phyloP scores from a whole-genome alignment of 2,113 vertebrate genomes.

The Himantopus leucocephalus region DNA sequence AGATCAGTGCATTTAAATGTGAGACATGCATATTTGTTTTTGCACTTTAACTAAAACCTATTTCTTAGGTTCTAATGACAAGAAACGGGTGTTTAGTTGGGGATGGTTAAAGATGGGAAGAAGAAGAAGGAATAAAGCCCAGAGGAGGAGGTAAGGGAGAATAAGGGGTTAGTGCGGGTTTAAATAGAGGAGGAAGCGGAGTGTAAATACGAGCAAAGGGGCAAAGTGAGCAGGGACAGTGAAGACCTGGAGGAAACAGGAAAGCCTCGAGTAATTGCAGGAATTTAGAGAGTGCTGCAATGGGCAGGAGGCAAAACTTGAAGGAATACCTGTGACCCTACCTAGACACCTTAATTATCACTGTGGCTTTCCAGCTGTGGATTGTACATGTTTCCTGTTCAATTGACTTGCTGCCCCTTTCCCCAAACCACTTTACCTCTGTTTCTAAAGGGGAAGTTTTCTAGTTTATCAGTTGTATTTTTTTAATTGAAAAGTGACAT shows the following conservation, averaged over 20 bases:
- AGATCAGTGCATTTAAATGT: not conserved
- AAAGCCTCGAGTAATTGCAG: conserved; percentile 20
- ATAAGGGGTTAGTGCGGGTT: not conserved
- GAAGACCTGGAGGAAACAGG: not conserved
- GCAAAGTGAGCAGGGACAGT: not conserved
- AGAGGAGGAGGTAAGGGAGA: not conserved
- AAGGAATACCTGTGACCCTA: conserved; percentile 22
- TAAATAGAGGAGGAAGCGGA: not conserved
- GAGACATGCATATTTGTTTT: not conserved
- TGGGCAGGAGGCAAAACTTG: conserved; percentile 4
- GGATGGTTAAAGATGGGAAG: not conserved
- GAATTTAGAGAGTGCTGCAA: not conserved
- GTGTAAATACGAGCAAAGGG: not conserved
- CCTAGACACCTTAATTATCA: conserved; percentile 27
- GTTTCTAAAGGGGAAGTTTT: conserved; percentile 18
- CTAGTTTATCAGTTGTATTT: not conserved
- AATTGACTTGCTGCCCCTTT: conserved; percentile 41
- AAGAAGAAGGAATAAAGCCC: not conserved
- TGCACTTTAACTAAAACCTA: not conserved
- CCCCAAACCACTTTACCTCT: conserved; percentile 11
- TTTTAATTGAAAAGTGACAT: conserved; percentile 51
- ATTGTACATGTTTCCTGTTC: not conserved
- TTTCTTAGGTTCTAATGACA: not conserved
- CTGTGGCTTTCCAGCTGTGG: not conserved
- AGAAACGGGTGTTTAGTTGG: not conserved